phyloP scores from a whole-genome alignment of 2,797 vertebrate genomes.

The Aphelocoma californica region DNA sequence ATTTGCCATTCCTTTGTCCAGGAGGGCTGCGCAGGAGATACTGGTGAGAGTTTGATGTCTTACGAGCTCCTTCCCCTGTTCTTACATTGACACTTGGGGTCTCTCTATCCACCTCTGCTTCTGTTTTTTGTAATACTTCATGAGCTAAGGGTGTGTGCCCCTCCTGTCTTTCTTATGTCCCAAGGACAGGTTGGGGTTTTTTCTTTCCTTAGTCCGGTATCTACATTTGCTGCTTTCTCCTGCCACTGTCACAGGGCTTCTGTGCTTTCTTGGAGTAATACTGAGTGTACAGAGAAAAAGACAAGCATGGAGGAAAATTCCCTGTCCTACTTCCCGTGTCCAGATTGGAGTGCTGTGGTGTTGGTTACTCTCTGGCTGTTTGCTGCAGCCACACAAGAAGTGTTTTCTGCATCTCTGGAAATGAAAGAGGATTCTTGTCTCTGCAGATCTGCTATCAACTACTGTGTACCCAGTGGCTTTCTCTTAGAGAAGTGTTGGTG shows the following conservation, averaged over 20 bases:
- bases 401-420: neutral
- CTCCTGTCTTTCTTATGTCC: neutral
- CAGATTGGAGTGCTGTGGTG: neutral
- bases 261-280: neutral
- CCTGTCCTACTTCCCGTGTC: neutral
- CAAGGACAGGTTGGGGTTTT: neutral
- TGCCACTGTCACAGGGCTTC: neutral
- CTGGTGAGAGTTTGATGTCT: conserved; percentile 39
- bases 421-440: neutral
- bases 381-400: neutral
- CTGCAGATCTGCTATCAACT: neutral
- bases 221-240: neutral
- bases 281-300: neutral
- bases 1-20: neutral
- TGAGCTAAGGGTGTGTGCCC: neutral
- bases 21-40: neutral
- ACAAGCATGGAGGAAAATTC: neutral
- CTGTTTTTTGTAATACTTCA: neutral
- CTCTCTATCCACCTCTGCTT: neutral
- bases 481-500: neutral
- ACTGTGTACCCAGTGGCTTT: neutral
- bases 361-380: neutral
- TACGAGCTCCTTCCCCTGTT: neutral
- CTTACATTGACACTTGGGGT: neutral
- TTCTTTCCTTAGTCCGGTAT: neutral